Conservation (phyloP, 2,888 invertebrate species). For the Quadriops clusia region DNA sequence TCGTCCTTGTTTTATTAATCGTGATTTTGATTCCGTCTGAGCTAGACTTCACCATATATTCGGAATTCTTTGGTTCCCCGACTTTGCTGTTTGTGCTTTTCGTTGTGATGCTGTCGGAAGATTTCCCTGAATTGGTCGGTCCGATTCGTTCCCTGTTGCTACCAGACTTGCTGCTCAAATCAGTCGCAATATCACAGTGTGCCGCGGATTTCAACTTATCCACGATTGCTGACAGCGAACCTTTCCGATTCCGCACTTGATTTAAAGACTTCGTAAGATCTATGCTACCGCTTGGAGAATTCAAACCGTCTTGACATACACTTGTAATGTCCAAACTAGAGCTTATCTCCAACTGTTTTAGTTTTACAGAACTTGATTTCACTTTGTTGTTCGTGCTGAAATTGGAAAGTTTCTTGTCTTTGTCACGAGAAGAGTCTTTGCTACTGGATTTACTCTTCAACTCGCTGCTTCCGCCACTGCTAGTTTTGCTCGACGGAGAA, state of each 20-base stretch:
- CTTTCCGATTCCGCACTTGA: slow-evolving; percentile 56
- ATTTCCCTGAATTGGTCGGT: slow-evolving; percentile 24
- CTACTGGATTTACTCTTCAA: slow-evolving; percentile 39
- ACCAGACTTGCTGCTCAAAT: slow-evolving; percentile 39
- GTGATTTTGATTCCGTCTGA: slow-evolving; percentile 85
- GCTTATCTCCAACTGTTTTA: slow-evolving; percentile 53
- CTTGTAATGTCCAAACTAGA: slow-evolving; percentile 18
- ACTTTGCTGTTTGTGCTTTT: slow-evolving; percentile 26
- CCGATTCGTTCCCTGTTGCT: slow-evolving; percentile 24
- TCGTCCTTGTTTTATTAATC: slow-evolving; percentile 76
- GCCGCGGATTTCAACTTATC: slow-evolving; percentile 74
- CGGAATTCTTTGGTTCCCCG: slow-evolving; percentile 54
- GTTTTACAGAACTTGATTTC: slow-evolving; percentile 52
- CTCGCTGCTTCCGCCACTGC: slow-evolving; percentile 44
- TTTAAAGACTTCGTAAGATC: slow-evolving; percentile 49
- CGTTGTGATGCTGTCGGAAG: slow-evolving; percentile 19
- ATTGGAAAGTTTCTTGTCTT: slow-evolving; percentile 33
- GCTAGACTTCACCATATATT: slow-evolving; percentile 83
- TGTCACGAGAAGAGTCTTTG: slow-evolving; percentile 38
- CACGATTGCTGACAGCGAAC: slow-evolving; percentile 73
- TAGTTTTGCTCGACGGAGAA: slow-evolving; percentile 54
- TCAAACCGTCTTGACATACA: slow-evolving; percentile 30
- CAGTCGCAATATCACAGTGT: slow-evolving; percentile 48
- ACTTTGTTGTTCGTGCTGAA: slow-evolving; percentile 31
- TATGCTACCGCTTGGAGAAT: slow-evolving; percentile 42